These are phyloP conservation scores for Himalopsyche anomala DNA, from an alignment of 2,888 invertebrate genomes.

Conservation along the genomic window DNA sequence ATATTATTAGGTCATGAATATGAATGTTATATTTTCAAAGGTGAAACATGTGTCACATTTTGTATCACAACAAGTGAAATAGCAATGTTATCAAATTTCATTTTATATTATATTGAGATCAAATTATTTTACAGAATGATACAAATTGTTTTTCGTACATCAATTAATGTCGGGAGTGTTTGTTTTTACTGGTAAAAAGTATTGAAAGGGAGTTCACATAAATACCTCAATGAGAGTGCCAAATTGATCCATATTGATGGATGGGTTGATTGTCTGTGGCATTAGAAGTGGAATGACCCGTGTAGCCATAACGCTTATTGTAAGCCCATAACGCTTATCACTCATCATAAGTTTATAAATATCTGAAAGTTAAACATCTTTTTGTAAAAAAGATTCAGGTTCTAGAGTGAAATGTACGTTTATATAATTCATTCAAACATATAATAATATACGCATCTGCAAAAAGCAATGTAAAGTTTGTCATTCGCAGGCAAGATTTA, in stretches of 20 bases:
- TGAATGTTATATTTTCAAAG: no score
- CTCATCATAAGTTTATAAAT: constrained; percentile 93
- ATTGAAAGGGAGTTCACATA: no score
- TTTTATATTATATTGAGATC: no score
- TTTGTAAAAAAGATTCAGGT: not conserved
- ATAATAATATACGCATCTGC: constrained; percentile 29
- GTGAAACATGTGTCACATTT: no score
- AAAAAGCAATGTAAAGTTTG: not conserved
- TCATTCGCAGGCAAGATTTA: not conserved
- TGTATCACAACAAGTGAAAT: no score
- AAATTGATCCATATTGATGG: constrained; percentile 89
- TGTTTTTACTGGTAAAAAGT: no score
- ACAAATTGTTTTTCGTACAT: no score
- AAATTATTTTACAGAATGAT: no score
- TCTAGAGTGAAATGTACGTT: not conserved
- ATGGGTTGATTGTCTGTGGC: constrained; percentile 94
- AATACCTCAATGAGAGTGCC: constrained; percentile 82
- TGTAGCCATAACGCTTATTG: constrained; percentile 93
- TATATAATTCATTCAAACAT: constrained; percentile 1
- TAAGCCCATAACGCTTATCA: constrained; percentile 93
- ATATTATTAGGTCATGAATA: no score
- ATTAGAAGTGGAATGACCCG: constrained; percentile 94
- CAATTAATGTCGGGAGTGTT: no score
- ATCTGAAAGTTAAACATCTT: constrained; percentile 78
- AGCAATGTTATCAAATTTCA: no score